phyloP scores from a whole-genome alignment of 1,140 invertebrate species.

The Hyles euphorbiae region DNA sequence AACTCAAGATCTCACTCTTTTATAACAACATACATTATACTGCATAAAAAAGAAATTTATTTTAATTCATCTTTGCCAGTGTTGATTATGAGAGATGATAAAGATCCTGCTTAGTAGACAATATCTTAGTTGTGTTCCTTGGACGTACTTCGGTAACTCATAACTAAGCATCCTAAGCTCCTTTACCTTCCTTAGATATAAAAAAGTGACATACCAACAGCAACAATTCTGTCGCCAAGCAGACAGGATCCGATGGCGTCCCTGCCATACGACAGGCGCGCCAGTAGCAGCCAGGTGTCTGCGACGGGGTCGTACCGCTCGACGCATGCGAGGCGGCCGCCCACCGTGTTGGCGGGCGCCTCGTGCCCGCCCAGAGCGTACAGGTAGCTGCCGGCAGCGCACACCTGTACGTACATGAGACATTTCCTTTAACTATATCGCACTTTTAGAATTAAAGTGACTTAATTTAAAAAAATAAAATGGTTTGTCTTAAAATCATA shows the following conservation, averaged over 20 bases:
- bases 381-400: conserved; percentile 87
- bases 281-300: conserved; percentile 93
- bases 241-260: conserved; percentile 95
- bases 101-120: too few relatives aligned
- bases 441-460: too few relatives aligned
- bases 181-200: too few relatives aligned
- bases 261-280: conserved; percentile 88
- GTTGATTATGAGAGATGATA: too few relatives aligned
- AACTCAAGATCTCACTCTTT: too few relatives aligned
- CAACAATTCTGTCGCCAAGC: conserved; percentile 91
- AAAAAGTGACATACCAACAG: conserved; percentile 80
- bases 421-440: too few relatives aligned
- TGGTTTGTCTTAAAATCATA: too few relatives aligned
- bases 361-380: conserved; percentile 94
- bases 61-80: too few relatives aligned
- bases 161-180: not conserved
- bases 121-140: too few relatives aligned
- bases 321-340: conserved; percentile 93
- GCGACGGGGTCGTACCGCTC: conserved; percentile 90
- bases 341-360: conserved; percentile 87
- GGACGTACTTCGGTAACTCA: not conserved
- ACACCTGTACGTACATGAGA: conserved; percentile 78
- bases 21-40: not conserved
- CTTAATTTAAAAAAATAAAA: too few relatives aligned
- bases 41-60: not conserved